Conservation (phyloP, 2,888 invertebrate genomes). For the Acrocyrtus sp. region DNA sequence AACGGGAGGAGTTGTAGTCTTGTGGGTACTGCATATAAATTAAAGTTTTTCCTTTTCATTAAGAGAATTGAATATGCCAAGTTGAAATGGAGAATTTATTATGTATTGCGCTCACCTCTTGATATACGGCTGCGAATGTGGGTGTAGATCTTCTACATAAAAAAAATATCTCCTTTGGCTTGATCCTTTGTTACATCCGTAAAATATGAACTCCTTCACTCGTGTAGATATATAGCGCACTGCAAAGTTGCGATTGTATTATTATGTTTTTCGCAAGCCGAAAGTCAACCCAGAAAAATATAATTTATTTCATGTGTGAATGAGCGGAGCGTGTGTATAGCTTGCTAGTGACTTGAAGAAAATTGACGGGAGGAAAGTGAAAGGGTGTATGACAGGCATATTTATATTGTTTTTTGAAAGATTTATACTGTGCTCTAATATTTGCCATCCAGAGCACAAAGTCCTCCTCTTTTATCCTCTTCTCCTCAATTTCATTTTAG, state of each 20-base stretch:
- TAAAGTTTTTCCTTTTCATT: constrained; percentile 19
- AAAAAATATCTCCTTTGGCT: not conserved
- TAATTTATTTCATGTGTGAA: too few relatives aligned
- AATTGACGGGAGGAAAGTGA: constrained; percentile 28
- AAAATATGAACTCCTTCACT: not conserved
- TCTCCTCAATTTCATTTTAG: constrained; percentile 24
- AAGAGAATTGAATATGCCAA: constrained; percentile 28
- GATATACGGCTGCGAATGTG: too few relatives aligned
- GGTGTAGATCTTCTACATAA: not conserved
- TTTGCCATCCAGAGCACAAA: constrained; percentile 24
- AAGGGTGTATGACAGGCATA: constrained; percentile 37
- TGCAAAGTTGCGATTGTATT: too few relatives aligned
- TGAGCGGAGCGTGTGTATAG: not conserved
- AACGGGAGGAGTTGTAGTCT: too few relatives aligned
- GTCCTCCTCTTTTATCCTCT: not conserved
- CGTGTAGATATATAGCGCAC: not conserved
- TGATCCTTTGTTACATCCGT: not conserved
- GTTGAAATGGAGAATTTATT: constrained; percentile 28
- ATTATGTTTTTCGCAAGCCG: not conserved
- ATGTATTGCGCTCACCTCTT: too few relatives aligned
- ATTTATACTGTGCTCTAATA: constrained; percentile 39
- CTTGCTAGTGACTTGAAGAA: not conserved
- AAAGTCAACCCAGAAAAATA: not conserved
- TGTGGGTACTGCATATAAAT: constrained; percentile 38
- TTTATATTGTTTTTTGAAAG: constrained; percentile 46